phyloP scores from a whole-genome alignment of 2,797 vertebrate genomes.

The Synanceia verrucosa region DNA sequence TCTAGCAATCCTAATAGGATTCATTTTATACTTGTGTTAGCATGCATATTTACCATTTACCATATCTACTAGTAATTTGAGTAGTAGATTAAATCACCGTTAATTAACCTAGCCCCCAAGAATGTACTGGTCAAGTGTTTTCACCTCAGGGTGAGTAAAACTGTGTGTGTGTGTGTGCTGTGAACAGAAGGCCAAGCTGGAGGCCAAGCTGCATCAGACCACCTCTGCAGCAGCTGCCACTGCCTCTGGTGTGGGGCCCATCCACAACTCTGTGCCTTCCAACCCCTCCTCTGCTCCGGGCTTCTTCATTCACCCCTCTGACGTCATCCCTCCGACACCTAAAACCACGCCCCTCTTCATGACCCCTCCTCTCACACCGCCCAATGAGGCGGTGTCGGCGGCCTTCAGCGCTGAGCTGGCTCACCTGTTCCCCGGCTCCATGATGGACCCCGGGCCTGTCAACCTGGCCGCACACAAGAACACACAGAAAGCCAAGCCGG shows the following conservation, averaged over 20 bases:
- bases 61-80: background rate
- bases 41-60: background rate
- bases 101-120: background rate
- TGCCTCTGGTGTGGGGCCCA: constrained; percentile 89
- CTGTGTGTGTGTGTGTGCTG: constrained; percentile 32
- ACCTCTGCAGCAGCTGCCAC: constrained; percentile 91
- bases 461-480: constrained; percentile 96
- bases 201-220: constrained; percentile 99
- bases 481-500: constrained; percentile 91
- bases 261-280: constrained; percentile 97
- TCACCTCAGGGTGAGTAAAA: background rate
- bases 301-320: constrained; percentile 98
- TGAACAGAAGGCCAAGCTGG: constrained; percentile 96
- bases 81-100: background rate
- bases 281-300: constrained; percentile 92
- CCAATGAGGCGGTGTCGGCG: constrained; percentile 96
- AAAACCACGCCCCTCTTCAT: constrained; percentile 99
- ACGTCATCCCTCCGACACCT: constrained; percentile 98
- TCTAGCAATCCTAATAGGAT: background rate
- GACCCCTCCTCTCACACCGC: constrained; percentile 98
- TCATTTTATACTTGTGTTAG: background rate
- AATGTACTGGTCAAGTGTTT: background rate
- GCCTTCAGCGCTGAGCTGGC: constrained; percentile 97
- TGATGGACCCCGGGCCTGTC: constrained; percentile 94
- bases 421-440: constrained; percentile 95